phyloP scores from a whole-genome alignment of 2,113 vertebrate species.

The Pterophyllum scalare region DNA sequence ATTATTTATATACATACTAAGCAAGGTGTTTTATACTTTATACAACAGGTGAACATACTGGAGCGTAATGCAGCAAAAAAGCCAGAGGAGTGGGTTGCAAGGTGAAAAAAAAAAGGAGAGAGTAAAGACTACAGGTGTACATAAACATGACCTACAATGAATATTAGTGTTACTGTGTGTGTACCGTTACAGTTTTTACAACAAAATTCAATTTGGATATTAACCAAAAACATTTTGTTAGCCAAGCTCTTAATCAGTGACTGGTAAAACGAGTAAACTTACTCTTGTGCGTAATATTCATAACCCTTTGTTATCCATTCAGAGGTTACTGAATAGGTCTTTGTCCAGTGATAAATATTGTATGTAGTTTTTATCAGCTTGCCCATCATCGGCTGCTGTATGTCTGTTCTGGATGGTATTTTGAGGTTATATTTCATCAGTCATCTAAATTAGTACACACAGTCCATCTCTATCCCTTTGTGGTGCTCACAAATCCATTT shows the following conservation, averaged over 20 bases:
- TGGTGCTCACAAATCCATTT: neutral
- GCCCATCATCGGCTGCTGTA: conserved; percentile 18
- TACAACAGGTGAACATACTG: too few relatives aligned
- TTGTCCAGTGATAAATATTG: conserved; percentile 28
- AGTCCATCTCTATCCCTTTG: neutral
- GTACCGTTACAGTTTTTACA: too few relatives aligned
- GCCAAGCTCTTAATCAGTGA: too few relatives aligned
- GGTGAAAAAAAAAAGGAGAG: too few relatives aligned
- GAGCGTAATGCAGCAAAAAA: too few relatives aligned
- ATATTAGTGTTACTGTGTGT: neutral
- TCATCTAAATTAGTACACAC: neutral
- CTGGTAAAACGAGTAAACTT: neutral
- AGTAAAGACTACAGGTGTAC: too few relatives aligned
- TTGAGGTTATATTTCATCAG: conserved; percentile 5
- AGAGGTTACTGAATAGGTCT: neutral
- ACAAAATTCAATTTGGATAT: too few relatives aligned
- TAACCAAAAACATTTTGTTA: too few relatives aligned
- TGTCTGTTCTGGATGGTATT: conserved; percentile 3
- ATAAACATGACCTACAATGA: neutral
- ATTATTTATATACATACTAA: neutral
- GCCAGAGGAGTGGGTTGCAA: too few relatives aligned
- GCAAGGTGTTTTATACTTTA: neutral
- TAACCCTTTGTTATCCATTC: neutral
- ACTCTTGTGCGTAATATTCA: neutral
- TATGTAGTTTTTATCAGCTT: conserved; percentile 4